Percentiles rank a stretch among this genome's conserved stretches.
Conservation (phyloP, 1,140 invertebrate species). For the Vollenhovia emeryi region DNA sequence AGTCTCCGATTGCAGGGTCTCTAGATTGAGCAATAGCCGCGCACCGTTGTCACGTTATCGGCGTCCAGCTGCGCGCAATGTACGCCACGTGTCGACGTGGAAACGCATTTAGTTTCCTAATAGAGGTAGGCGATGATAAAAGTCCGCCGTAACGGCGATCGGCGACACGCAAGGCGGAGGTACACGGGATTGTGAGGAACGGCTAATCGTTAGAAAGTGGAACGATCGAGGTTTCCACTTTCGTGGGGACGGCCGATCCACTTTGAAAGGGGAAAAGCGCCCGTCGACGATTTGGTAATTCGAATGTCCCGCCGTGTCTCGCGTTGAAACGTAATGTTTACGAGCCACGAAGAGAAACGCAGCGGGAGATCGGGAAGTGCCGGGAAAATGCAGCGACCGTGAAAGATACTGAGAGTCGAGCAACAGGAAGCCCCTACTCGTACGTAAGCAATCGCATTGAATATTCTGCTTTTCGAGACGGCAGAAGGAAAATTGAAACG, state of each 20-base stretch:
- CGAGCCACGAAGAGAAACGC: constrained; percentile 44
- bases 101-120: constrained; percentile 45
- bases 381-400: constrained; percentile 8
- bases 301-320: constrained; percentile 56
- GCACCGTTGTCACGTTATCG: neutral
- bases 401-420: constrained; percentile 54
- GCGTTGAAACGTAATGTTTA: constrained; percentile 12
- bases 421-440: neutral
- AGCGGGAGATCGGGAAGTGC: constrained; percentile 2
- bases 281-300: constrained; percentile 62
- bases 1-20: no score
- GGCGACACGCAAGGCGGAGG: constrained; percentile 29
- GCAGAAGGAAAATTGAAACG: neutral
- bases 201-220: constrained; percentile 74
- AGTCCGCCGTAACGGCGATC: constrained; percentile 17
- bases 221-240: constrained; percentile 67
- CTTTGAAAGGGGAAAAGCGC: constrained; percentile 61
- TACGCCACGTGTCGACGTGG: neutral
- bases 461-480: neutral
- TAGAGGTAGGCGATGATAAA: constrained; percentile 38
- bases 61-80: neutral
- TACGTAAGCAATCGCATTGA: neutral
- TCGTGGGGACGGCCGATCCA: constrained; percentile 54
- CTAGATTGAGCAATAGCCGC: constrained; percentile 29
- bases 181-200: constrained; percentile 36